phyloP scores from a whole-genome alignment of 2,888 invertebrate species.

The Altica lythri region DNA sequence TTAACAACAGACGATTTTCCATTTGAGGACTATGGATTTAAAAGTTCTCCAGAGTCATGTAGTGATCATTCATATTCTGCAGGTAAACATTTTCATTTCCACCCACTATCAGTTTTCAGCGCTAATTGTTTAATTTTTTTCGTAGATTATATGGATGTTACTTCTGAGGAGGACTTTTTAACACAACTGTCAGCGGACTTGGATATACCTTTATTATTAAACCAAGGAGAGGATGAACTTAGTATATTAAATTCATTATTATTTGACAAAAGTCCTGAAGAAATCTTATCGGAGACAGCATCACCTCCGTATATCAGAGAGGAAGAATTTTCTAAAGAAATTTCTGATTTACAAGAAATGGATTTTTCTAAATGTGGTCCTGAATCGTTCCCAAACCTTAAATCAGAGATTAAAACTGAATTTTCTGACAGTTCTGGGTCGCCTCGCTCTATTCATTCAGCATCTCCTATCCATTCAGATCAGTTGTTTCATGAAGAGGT shows the following conservation, averaged over 20 bases:
- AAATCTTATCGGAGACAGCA: conserved; percentile 51
- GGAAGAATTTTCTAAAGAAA: conserved; percentile 32
- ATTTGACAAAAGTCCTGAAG: conserved; percentile 52
- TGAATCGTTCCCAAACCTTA: conserved; percentile 42
- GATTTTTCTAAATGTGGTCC: conserved; percentile 43
- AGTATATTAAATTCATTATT: conserved; percentile 51
- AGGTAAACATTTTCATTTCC: conserved; percentile 42
- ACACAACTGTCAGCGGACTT: conserved; percentile 53
- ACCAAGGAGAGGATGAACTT: conserved; percentile 51
- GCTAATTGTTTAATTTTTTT: too few relatives aligned
- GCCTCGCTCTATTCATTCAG: conserved; percentile 43
- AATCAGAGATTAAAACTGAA: conserved; percentile 47
- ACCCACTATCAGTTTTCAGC: background rate
- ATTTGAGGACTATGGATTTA: conserved; percentile 48
- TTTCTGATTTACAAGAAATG: conserved; percentile 39
- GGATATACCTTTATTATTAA: conserved; percentile 53
- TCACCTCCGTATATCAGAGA: conserved; percentile 40
- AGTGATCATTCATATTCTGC: conserved; percentile 49
- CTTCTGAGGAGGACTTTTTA: conserved; percentile 54
- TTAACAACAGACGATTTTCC: conserved; percentile 48
- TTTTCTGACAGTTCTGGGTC: conserved; percentile 39
- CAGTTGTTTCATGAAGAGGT: conserved; percentile 27
- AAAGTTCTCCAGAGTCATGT: conserved; percentile 52
- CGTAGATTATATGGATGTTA: conserved; percentile 48
- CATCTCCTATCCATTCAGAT: conserved; percentile 34